Base-by-base conservation (phyloP, 2,888 invertebrate species). In the Trachelus iudaicus region DNA sequence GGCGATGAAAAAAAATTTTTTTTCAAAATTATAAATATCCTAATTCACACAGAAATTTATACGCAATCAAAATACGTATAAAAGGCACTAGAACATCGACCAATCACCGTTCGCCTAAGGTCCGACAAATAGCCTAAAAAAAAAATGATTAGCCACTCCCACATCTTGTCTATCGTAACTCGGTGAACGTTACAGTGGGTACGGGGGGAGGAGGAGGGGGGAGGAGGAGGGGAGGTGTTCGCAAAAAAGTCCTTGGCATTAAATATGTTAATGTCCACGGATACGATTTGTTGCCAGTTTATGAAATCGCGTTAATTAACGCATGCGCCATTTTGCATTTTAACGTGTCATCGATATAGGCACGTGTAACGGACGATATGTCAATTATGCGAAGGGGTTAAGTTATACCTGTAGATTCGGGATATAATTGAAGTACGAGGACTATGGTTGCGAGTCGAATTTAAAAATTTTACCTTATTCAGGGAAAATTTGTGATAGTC, bases 231-330 rank as follows among this genome's bases (percentile, higher is more conserved):
- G 40, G 15, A 0, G 9, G 2, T 23, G 23, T 83, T 85, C 85
- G 81, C 82, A 78, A 56, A 56, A 56, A 23, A 87, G 88, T 84
- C 88, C 89, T 89, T 89, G 89, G 87, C 89, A 89, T 89, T 89
- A 89, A 88, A 83, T 86, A 88, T 88, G 88, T 85, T 87, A 89
- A 89, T 89, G 84, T 78, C 77, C 69, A 1, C 40, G 40, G 9
- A 56, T 56, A 56, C 23, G 40, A 56, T 56, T 56, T 56, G 12
- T 56, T 56, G 23, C 15, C 15, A 15, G 40, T 40, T 40, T 40
- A 40, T 35, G 13, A 40, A 40, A 15, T 40, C 40, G 15, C 40
- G 40, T 40, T 15, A 15, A 40, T 40, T 40, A 40, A 40, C 15
- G 15, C 15, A 15, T 15, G 13, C 15, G 40, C 4, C 15, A 15